Base-by-base conservation (phyloP, 2,113 vertebrate genomes). In the Prunella fulvescens region DNA sequence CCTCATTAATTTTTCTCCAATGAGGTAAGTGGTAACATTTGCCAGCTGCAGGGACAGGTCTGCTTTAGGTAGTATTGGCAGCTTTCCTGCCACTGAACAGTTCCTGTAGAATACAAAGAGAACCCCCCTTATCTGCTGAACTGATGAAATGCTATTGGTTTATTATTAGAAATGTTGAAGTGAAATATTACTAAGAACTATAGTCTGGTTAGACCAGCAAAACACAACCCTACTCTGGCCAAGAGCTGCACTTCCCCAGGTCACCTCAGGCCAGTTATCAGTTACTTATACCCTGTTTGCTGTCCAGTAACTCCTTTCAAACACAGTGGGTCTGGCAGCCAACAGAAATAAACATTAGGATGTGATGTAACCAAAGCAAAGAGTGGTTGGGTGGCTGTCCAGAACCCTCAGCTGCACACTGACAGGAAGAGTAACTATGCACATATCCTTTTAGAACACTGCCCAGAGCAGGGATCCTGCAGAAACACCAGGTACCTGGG, bases 1-100 rank as follows among this genome's bases (percentile, higher is more conserved):
- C 90, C 92, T 96, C 88, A 99, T 93, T 12, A 99, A 84, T 96
- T 98, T 98, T 84, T 99, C 98, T 90, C 98, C 98, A 89, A 98
- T 96, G 45, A 99, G 93, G 65, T 98, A 94, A 93, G 97, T 97
- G 26, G 98, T 96, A 71, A 98, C 64, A 24, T 94, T 96, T 22
- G 97, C 95, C 80, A 97, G 72, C 12, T 96, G 82, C 56, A 97
- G 67, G 65, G 96, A 88, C 26, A 85, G 29, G 33, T 93, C 95
- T 64, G 94, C 91, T 18, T 70, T 85, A 12, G 96, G 86, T 17
- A 97, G 96, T n/a, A 98, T 81, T 1, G 98, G 98, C 94, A 98
- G 60, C 5, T 60, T 97, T 77, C 98, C 72, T 4, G 94, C 88
- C 82, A 98, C 95, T 0, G 97, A 98, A 73, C 97, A 96, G 71